These are phyloP conservation scores for Eleginops maclovinus DNA, from an alignment of 2,113 vertebrate genomes.

Conservation along the genomic window DNA sequence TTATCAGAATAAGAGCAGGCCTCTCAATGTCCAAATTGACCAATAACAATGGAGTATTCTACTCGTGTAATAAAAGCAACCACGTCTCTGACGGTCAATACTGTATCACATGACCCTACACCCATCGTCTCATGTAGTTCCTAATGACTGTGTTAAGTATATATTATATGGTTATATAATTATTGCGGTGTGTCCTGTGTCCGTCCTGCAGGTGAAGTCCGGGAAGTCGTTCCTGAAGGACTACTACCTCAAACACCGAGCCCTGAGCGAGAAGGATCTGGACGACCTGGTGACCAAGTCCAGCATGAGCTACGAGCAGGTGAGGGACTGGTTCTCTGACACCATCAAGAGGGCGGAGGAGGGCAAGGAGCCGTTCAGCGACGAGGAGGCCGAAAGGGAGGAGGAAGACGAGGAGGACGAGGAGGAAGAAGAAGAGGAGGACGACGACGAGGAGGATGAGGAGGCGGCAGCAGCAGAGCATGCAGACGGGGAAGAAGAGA, in stretches of 20 bases:
- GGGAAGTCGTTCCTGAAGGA: slow-evolving; percentile 93
- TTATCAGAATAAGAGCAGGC: no score
- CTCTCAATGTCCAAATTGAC: no score
- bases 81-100: no score
- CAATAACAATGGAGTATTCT: no score
- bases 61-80: no score
- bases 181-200: no score
- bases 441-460: slow-evolving; percentile 81
- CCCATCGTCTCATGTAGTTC: no score
- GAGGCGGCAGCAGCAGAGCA: slow-evolving; percentile 62
- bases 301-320: slow-evolving; percentile 96
- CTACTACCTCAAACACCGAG: slow-evolving; percentile 94
- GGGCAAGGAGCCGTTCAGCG: slow-evolving; percentile 88
- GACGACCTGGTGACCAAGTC: slow-evolving; percentile 95
- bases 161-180: no score
- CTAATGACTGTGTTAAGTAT: no score
- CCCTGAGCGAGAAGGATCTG: slow-evolving; percentile 93
- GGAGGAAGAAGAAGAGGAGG: slow-evolving; percentile 47
- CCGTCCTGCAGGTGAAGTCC: slow-evolving; percentile 82
- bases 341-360: slow-evolving; percentile 85
- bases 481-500: slow-evolving; percentile 83
- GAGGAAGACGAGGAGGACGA: slow-evolving; percentile 73
- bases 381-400: slow-evolving; percentile 80
- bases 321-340: slow-evolving; percentile 95
- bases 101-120: no score